Base-by-base conservation (phyloP, 2,888 invertebrate genomes). In the Gymnocheta viridis region DNA sequence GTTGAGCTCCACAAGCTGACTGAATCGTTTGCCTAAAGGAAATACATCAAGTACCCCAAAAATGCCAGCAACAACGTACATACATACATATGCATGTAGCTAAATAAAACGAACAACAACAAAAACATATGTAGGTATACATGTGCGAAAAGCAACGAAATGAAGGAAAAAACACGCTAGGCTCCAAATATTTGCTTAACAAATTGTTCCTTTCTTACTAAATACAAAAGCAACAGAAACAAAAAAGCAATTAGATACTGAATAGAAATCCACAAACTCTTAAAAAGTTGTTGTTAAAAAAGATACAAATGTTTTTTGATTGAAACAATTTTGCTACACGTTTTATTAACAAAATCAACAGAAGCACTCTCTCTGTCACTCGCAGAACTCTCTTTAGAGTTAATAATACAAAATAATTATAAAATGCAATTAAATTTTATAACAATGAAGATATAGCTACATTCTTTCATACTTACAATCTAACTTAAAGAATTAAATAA, bases 1-100 rank as follows among this genome's bases (percentile, higher is more conserved):
- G 80, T 76, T 83, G 80, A 83, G 80, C 83, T 83, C 83, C 83
- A 80, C 74, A 82, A 82, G 54, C 82, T 80, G 64, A 83, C 82
- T 83, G 74, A 79, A 69, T 49, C 44, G 49, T 79, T 79, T 70
- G n/a, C 4, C 38, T 51, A 70, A 70, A 80, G 79, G 41, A 80
- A 83, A 69, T 62, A 54, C 17, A 66, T 17, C 62, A 83, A 79
- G 80, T 80, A 80, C 82, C 82, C 79, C 64, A 67, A 74, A 82
- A 70, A 27, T 41, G 4, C 1, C n/a, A 82, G 22, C 66, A 72
- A 72, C 56, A 35, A 47, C 56, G 27, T 49, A 67, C 32, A 14
- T 22, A 49, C 17, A 17, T n/a, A 17, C 17, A 3, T 44, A 5
- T 9, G 9, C 17, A 27, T 29, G 17, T 24, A 38, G 27, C 22